Conservation (phyloP, 2,797 vertebrate genomes). For the Gallirallus australis region DNA sequence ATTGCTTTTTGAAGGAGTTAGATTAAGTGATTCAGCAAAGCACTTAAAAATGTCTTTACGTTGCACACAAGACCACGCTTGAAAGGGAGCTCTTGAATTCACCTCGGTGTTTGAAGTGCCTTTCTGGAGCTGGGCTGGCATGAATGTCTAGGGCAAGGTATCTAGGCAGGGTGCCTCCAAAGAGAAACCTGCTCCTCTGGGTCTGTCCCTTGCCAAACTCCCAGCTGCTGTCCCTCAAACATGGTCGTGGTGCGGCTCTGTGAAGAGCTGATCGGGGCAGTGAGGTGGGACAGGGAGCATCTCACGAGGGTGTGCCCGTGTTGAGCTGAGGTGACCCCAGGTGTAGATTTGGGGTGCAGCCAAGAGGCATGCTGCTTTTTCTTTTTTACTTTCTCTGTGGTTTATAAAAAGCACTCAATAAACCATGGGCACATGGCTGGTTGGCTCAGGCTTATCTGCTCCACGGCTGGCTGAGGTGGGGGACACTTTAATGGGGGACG, state of each 20-base stretch:
- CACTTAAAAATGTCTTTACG: background rate
- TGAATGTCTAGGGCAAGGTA: background rate
- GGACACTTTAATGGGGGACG: too few species aligned
- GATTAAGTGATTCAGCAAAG: constrained; percentile 26
- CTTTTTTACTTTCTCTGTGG: background rate
- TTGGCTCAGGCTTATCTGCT: background rate
- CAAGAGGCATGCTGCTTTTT: background rate
- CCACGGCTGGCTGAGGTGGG: background rate
- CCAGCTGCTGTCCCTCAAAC: fast-evolving
- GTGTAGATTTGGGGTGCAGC: fast-evolving
- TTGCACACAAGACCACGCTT: background rate
- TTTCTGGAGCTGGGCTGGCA: background rate
- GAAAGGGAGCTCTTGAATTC: background rate
- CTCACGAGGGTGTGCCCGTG: fast-evolving
- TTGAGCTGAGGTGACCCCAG: background rate
- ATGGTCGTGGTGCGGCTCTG: fast-evolving
- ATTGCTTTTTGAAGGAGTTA: constrained; percentile 28
- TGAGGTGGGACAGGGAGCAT: fast-evolving
- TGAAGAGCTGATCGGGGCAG: background rate
- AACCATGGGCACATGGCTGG: fast-evolving
- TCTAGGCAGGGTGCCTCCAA: background rate
- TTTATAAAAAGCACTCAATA: background rate
- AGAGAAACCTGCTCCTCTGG: background rate
- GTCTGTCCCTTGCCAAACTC: background rate
- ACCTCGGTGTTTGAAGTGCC: background rate